Percentiles rank a stretch among this genome's conserved stretches.
Evolutionary conservation across 2,888 invertebrate genomes (phyloP).

Genomic region (Lycia hirtaria): DNA sequence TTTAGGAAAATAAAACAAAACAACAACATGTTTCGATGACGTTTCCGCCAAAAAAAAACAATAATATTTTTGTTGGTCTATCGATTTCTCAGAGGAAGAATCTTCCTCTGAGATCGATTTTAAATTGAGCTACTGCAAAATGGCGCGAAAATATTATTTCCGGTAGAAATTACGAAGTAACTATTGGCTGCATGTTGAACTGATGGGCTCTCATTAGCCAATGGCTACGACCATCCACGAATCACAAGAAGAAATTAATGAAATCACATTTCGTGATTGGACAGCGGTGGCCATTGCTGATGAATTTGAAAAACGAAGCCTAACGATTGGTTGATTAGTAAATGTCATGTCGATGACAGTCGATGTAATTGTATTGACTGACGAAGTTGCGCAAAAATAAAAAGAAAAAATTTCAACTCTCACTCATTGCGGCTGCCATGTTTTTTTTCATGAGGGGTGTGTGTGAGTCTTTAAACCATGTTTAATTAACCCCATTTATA

Average conservation of each 20-base stretch:
- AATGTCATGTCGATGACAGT: constrained; percentile 68
- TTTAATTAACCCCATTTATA: constrained; percentile 78
- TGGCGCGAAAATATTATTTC: constrained; percentile 58
- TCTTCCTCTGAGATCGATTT: too few species aligned
- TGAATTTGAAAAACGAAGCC: constrained; percentile 63
- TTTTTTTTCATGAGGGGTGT: constrained; percentile 89
- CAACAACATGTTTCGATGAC: too few species aligned
- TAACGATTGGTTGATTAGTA: constrained; percentile 68
- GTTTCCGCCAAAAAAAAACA: too few species aligned
- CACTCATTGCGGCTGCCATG: constrained; percentile 88
- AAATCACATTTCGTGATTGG: constrained; percentile 51
- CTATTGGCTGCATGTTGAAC: constrained; percentile 55
- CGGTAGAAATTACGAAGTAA: constrained; percentile 41
- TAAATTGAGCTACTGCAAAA: constrained; percentile 54
- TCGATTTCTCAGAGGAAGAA: too few species aligned
- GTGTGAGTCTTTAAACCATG: constrained; percentile 81
- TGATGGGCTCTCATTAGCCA: constrained; percentile 53
- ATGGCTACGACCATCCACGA: constrained; percentile 59
- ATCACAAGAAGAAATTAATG: constrained; percentile 57
- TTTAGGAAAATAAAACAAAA: too few species aligned
- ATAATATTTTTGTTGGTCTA: too few species aligned
- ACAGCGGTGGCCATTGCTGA: constrained; percentile 70
- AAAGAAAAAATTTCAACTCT: constrained; percentile 66
- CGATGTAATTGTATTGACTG: constrained; percentile 56
- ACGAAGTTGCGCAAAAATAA: constrained; percentile 82